Conservation (phyloP, 1,140 invertebrate species). For the Gerris buenoi region DNA sequence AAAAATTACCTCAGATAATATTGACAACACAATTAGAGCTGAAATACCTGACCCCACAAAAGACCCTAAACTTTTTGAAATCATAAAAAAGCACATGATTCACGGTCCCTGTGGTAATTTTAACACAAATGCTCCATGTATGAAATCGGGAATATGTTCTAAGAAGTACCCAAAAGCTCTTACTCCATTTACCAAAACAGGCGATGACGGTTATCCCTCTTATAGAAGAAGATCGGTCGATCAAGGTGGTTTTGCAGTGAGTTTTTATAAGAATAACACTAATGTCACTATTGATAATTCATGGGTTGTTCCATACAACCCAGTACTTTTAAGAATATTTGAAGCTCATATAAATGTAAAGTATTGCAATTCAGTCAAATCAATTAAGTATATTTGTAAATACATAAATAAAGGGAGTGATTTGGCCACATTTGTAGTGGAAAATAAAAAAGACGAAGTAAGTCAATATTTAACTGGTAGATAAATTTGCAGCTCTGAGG, state of each 20-base stretch:
- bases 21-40: slow-evolving; percentile 35
- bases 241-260: slow-evolving; percentile 16
- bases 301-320: slow-evolving; percentile 30
- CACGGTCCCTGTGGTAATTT: slow-evolving; percentile 36
- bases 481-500: no score
- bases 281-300: slow-evolving; percentile 26
- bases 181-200: slow-evolving; percentile 26
- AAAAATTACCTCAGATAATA: slow-evolving; percentile 28
- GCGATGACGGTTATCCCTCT: slow-evolving; percentile 27
- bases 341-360: slow-evolving; percentile 29
- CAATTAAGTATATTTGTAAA: no score
- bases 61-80: slow-evolving; percentile 30
- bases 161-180: slow-evolving; percentile 30
- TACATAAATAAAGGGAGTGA: no score
- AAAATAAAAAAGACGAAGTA: no score
- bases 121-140: slow-evolving; percentile 34
- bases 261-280: no score
- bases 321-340: slow-evolving; percentile 25
- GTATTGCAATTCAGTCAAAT: slow-evolving; percentile 29
- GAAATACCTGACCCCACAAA: slow-evolving; percentile 35
- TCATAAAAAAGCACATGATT: slow-evolving; percentile 34
- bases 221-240: slow-evolving; percentile 24
- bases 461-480: no score
- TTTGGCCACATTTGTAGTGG: no score
- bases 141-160: slow-evolving; percentile 32